Base-by-base conservation (phyloP, 2,113 vertebrate species). In the Anhinga anhinga region DNA sequence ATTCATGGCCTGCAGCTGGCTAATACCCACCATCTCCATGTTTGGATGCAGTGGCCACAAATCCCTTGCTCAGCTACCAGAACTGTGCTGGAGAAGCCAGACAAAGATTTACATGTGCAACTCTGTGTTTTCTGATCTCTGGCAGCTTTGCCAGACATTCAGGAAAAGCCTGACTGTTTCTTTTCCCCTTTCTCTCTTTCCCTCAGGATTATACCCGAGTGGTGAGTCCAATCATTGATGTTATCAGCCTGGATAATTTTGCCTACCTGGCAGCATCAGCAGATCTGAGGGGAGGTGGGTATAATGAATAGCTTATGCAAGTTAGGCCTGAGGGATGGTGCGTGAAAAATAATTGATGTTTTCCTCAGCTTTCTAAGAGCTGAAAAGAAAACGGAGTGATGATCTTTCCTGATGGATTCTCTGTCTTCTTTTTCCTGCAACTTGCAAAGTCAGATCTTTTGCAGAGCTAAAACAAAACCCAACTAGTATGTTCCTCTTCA, bases 221-320 rank as follows among this genome's bases (percentile, higher is more conserved):
- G 61, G 99, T 99, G 96, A 99, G 99, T 97, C 99, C 99, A 88
- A 99, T 99, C 98, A 99, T 99, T 6, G 99, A 99, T n/a, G 99
- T 99, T 97, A 99, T 99, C 98, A 99, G 99, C 96, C 98, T 99
- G 98, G 99, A 99, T 94, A 99, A 99, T 98, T 99, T 99, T 81
- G 99, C 99, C 88, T 99, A 99, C 97, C 97, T 99, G 96, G 99
- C 99, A 45, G 99, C 99, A 12, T 99, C 99, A 44, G 99, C 99
- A 40, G 99, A 99, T 96, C 98, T 99, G 89, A 98, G 99, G 47
- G 99, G 99, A 99, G 99, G 99, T 99, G 82, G 90, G 99, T 98
- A 79, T 53, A 53, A 65, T 69, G 45, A 85, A 81, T 50, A 38
- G n/a, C 62, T 88, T 32, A 14, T 72, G 36, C 84, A 76, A 94